Evolutionary conservation across 2,888 invertebrate genomes (phyloP).

Genomic region (Apoderus coryli): DNA sequence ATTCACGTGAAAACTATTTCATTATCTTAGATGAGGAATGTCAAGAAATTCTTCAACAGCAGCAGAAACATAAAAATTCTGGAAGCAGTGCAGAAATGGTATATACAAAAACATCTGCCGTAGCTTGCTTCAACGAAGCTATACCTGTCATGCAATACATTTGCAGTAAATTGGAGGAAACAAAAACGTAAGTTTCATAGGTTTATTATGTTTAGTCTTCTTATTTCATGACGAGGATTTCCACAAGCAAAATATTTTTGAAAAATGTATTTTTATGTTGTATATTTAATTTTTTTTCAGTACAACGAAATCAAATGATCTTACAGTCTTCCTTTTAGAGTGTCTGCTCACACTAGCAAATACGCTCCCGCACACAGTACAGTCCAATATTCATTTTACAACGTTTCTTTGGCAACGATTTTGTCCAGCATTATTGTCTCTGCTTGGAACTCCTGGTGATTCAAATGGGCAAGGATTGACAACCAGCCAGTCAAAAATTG

Average conservation of each 20-base stretch:
- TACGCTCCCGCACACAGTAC: slow-evolving; percentile 68
- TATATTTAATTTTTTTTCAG: too few species aligned
- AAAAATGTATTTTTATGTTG: too few species aligned
- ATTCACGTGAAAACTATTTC: too few species aligned
- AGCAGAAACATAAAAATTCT: slow-evolving; percentile 34
- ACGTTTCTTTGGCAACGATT: slow-evolving; percentile 87
- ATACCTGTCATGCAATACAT: slow-evolving; percentile 82
- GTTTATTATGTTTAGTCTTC: slow-evolving; percentile 6
- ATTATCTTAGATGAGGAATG: slow-evolving; percentile 54
- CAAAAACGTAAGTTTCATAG: slow-evolving; percentile 50
- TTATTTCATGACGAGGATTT: too few species aligned
- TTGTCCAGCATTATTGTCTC: slow-evolving; percentile 76
- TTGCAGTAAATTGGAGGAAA: slow-evolving; percentile 71
- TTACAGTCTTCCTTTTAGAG: slow-evolving; percentile 67
- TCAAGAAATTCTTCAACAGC: slow-evolving; percentile 46
- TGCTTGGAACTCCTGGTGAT: slow-evolving; percentile 75
- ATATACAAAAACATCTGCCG: slow-evolving; percentile 46
- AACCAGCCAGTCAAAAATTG: slow-evolving; percentile 75
- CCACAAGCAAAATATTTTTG: too few species aligned
- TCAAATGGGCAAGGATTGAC: slow-evolving; percentile 64
- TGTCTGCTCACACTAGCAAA: slow-evolving; percentile 75
- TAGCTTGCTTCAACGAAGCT: slow-evolving; percentile 79
- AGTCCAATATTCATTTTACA: slow-evolving; percentile 72
- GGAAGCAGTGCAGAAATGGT: slow-evolving; percentile 39
- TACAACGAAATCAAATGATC: slow-evolving; percentile 45